These are phyloP conservation scores for Ceratina japonica DNA, from an alignment of 1,140 invertebrate species.

Conservation along the genomic window DNA sequence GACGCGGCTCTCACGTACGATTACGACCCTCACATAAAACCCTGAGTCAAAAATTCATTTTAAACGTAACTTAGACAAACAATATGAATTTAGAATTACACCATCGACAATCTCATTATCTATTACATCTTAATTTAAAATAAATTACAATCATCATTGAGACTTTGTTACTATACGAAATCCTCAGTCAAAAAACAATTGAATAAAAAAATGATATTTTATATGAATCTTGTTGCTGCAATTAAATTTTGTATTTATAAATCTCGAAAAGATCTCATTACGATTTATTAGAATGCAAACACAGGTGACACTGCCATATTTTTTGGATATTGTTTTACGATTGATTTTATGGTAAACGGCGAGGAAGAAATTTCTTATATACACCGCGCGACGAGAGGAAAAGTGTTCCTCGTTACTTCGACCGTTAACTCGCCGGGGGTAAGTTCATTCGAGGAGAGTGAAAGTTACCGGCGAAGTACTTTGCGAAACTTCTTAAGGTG, in stretches of 20 bases:
- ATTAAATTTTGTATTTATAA: too few species aligned
- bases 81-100: too few species aligned
- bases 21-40: slow-evolving; percentile 11
- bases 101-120: too few species aligned
- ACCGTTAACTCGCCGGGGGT: slow-evolving; percentile 59
- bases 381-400: slow-evolving; percentile 47
- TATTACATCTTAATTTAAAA: too few species aligned
- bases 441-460: slow-evolving; percentile 65
- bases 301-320: too few species aligned
- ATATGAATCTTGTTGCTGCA: too few species aligned
- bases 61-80: not conserved
- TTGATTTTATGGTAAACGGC: not conserved
- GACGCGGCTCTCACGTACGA: slow-evolving; percentile 1
- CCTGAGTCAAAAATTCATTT: not conserved
- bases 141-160: too few species aligned
- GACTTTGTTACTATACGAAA: too few species aligned
- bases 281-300: too few species aligned
- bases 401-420: slow-evolving; percentile 66
- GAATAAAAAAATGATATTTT: too few species aligned
- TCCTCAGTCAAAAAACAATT: too few species aligned
- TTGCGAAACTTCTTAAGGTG: slow-evolving; percentile 67
- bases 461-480: slow-evolving; percentile 66
- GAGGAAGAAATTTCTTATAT: slow-evolving; percentile 19
- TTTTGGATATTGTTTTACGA: not conserved
- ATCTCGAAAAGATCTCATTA: too few species aligned